Conservation (phyloP, 2,113 vertebrate species). For the Lontra canadensis region DNA sequence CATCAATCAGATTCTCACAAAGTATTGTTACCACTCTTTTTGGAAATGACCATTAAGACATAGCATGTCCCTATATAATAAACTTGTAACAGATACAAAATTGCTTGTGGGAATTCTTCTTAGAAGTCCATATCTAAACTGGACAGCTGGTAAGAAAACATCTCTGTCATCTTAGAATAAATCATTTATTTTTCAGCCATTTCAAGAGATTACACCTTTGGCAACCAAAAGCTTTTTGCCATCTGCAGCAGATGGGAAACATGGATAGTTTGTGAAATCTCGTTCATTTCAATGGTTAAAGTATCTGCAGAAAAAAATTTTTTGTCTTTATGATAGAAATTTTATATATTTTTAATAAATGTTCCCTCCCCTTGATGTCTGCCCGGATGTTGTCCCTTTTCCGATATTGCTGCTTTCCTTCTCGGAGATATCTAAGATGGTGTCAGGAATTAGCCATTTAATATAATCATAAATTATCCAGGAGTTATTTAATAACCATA, state of each 20-base stretch:
- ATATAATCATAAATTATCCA: neutral
- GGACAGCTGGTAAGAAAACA: constrained; percentile 89
- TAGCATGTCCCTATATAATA: constrained; percentile 84
- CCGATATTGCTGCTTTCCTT: neutral
- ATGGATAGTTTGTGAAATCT: neutral
- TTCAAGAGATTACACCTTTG: constrained; percentile 83
- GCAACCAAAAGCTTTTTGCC: constrained; percentile 72
- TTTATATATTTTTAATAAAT: neutral
- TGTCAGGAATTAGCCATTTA: neutral
- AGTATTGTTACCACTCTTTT: constrained; percentile 86
- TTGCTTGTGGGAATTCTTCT: constrained; percentile 82
- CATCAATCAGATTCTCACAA: constrained; percentile 80
- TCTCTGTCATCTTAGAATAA: constrained; percentile 88
- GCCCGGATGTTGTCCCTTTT: neutral
- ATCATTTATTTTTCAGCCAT: constrained; percentile 88
- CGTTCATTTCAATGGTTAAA: neutral
- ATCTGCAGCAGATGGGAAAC: neutral
- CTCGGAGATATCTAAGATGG: neutral
- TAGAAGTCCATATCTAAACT: constrained; percentile 81
- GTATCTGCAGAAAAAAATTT: neutral
- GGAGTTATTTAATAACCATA: neutral
- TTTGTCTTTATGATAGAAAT: neutral
- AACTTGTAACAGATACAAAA: constrained; percentile 86
- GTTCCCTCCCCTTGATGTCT: neutral
- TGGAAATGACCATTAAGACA: constrained; percentile 87